A percentile compares a stretch with the other conserved stretches of the same genome.
These are phyloP conservation scores for Gopherus evgoodei DNA, from an alignment of 2,113 vertebrate species.

Conservation along the genomic window DNA sequence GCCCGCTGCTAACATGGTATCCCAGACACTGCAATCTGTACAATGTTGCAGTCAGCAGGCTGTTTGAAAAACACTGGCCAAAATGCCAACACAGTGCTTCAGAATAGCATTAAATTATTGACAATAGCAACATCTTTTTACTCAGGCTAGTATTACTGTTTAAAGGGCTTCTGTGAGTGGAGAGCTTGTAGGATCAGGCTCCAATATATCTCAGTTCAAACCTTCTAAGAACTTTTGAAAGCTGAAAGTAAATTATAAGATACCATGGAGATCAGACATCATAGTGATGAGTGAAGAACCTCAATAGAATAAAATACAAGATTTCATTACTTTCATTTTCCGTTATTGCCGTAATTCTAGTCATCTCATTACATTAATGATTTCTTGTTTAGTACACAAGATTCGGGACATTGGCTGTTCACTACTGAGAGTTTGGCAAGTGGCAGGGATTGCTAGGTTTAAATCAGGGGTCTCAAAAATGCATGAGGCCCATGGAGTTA, in stretches of 20 bases:
- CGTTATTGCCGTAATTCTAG: neutral
- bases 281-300: neutral
- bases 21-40: neutral
- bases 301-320: neutral
- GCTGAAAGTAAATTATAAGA: neutral
- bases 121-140: neutral
- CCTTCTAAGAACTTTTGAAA: neutral
- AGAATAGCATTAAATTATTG: neutral
- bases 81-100: neutral
- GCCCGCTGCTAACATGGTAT: neutral
- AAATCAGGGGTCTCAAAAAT: neutral
- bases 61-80: neutral
- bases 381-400: neutral
- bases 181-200: neutral
- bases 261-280: neutral
- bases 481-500: too few species aligned
- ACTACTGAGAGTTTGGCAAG: neutral
- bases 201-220: neutral
- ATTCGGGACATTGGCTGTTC: neutral
- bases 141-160: neutral
- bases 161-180: neutral
- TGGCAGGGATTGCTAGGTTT: neutral
- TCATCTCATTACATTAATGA: neutral
- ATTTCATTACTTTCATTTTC: neutral
- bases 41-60: neutral